Base-by-base conservation (phyloP, 2,888 invertebrate genomes). In the Melanargia galathea region DNA sequence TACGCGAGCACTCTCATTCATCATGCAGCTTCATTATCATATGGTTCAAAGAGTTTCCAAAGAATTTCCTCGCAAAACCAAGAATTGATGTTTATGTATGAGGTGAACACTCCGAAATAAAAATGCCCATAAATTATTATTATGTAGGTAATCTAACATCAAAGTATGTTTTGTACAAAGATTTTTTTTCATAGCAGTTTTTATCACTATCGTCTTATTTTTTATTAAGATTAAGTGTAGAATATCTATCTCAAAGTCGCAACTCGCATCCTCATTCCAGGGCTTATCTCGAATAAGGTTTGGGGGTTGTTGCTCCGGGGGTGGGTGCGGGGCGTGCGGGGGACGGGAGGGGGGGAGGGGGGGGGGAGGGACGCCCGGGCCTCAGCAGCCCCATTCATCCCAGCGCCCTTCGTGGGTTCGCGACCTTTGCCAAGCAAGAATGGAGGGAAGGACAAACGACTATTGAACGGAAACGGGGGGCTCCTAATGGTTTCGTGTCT, bases 271-370 rank as follows among this genome's bases (percentile, higher is more conserved):
- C 70, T 67, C 72, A 76, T 81, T 78, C 77, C 78, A 73, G 77
- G 76, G 80, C 79, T 84, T 82, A 85, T 87, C 86, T 85, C 84
- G 82, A 86, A 86, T 82, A 84, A 81, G 80, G 75, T 82, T 85
- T 84, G 75, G 80, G 84, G 87, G 86, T 87, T 87, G 88, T 87
- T 87, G 88, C 83, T 87, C 88, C 81, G 80, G 72, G 75, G 77
- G 81, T 82, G 77, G 77, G 81, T 81, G 79, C 22, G 20, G 4
- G 45, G 10, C 11, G 20, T 46, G 20, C 20, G 20, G 77, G 81
- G 82, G n/a, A n/a, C n/a, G n/a, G 79, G 74, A 77, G 75, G 49
- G 60, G 48, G 43, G 33, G 57, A 54, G 57, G 49, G 8, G 11
- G 18, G 16, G 49, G 43, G 55, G 35, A 40, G 18, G 61, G 76